phyloP scores from a whole-genome alignment of 2,797 vertebrate species.

The Pangasius djambal region DNA sequence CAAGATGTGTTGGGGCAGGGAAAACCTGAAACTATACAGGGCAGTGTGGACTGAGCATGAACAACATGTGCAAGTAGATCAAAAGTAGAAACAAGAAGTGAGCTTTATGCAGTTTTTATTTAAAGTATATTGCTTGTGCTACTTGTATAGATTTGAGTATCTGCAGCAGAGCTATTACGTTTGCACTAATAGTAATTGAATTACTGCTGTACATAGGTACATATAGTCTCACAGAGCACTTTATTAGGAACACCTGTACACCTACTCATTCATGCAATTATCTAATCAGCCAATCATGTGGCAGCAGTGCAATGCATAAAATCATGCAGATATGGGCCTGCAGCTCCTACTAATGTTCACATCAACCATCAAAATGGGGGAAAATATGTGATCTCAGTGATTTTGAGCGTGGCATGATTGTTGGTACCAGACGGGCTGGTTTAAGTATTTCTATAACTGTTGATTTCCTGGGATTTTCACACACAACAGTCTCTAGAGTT shows the following conservation, averaged over 20 bases:
- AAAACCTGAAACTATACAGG: neutral
- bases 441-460: too few relatives aligned
- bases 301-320: too few relatives aligned
- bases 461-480: too few relatives aligned
- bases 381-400: too few relatives aligned
- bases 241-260: neutral
- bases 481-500: too few relatives aligned
- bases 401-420: too few relatives aligned
- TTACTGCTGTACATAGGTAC: neutral
- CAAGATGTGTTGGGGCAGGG: neutral
- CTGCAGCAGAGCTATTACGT: neutral
- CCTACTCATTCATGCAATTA: neutral
- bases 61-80: neutral
- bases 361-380: too few relatives aligned
- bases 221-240: neutral
- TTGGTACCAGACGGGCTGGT: too few relatives aligned
- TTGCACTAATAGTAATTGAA: neutral
- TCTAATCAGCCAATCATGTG: too few relatives aligned
- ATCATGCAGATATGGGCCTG: too few relatives aligned
- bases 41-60: neutral
- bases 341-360: too few relatives aligned
- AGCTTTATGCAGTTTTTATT: neutral
- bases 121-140: neutral
- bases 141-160: neutral
- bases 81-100: neutral